phyloP scores from a whole-genome alignment of 2,888 invertebrate species.

The Campopleginae sp. region DNA sequence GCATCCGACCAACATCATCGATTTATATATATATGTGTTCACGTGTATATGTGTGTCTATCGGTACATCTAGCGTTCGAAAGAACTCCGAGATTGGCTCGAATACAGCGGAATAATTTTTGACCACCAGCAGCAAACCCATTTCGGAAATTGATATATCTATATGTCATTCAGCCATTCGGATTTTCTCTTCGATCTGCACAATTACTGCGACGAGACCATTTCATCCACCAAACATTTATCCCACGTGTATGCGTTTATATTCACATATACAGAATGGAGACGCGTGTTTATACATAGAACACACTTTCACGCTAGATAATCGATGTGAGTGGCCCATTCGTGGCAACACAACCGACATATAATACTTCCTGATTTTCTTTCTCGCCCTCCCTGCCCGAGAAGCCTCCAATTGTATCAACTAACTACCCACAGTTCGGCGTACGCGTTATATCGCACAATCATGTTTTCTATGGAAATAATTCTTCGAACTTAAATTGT shows the following conservation, averaged over 20 bases:
- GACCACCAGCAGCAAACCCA: constrained; percentile 18
- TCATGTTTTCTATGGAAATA: not conserved
- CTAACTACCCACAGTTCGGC: not conserved
- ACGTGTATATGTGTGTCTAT: not conserved
- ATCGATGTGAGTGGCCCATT: not conserved
- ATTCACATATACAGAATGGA: not conserved
- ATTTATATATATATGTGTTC: not conserved
- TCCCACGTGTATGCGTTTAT: not conserved
- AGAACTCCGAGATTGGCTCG: constrained; percentile 14
- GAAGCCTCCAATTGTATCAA: constrained; percentile 32
- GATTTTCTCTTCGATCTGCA: constrained; percentile 35
- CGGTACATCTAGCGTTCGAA: not conserved
- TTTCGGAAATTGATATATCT: constrained; percentile 28
- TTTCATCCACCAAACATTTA: constrained; percentile 43
- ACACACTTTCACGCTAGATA: not conserved
- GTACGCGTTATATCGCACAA: not conserved
- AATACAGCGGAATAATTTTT: constrained; percentile 40
- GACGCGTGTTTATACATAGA: not conserved
- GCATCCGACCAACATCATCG: constrained; percentile 15
- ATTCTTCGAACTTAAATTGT: not conserved
- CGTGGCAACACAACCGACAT: not conserved
- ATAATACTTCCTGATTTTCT: constrained; percentile 31
- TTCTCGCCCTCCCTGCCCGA: not conserved
- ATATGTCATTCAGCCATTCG: constrained; percentile 34
- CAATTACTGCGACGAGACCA: constrained; percentile 54